Conservation (phyloP, 2,797 vertebrate species). For the Chiroxiphia lanceolata region DNA sequence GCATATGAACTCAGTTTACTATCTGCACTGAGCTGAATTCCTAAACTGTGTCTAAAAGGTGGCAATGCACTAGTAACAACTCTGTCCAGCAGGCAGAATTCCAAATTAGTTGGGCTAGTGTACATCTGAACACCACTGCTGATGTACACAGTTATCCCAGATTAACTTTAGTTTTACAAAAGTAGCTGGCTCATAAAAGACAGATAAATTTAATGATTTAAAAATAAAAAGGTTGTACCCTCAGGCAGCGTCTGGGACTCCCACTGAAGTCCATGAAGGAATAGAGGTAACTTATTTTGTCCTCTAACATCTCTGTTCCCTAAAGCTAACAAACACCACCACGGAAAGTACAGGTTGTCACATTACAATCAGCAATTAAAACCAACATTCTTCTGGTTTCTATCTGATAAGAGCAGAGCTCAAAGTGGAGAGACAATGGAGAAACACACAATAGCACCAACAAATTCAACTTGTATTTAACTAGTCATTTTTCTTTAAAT, state of each 20-base stretch:
- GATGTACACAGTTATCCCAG: not conserved
- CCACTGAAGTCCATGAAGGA: not conserved
- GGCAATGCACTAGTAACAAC: not conserved
- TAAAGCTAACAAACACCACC: constrained; percentile 14
- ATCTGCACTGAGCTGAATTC: not conserved
- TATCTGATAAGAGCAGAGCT: constrained; percentile 19
- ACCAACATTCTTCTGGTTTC: constrained; percentile 19
- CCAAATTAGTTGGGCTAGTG: not conserved
- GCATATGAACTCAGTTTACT: not conserved
- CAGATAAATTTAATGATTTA: not conserved
- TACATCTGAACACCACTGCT: not conserved
- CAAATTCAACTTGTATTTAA: not conserved
- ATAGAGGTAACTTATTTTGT: not conserved
- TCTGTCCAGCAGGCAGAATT: not conserved
- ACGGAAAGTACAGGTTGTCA: constrained; percentile 18
- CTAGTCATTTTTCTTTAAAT: not conserved
- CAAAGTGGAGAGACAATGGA: constrained; percentile 3
- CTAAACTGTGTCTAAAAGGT: not conserved
- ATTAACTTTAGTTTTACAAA: not conserved
- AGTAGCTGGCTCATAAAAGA: not conserved
- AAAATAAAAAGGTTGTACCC: not conserved
- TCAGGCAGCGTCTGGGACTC: not conserved
- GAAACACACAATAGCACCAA: not conserved
- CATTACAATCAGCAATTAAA: constrained; percentile 42
- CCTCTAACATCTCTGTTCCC: not conserved